These are phyloP conservation scores for Mechanitis messenoides DNA, from an alignment of 2,888 invertebrate genomes.

Conservation along the genomic window DNA sequence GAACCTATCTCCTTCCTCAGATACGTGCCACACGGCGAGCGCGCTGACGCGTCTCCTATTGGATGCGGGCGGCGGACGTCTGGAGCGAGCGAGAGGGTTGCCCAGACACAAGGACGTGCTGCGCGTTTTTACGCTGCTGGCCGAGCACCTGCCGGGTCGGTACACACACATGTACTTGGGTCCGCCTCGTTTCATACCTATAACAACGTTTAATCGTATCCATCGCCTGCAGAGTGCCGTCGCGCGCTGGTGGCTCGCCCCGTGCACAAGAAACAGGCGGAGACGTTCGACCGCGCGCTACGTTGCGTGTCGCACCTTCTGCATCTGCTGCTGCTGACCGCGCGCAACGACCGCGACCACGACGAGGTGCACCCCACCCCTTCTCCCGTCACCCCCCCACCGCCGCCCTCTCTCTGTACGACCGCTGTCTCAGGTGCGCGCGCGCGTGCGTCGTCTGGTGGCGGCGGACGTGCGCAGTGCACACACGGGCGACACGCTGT, in stretches of 20 bases:
- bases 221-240: constrained; percentile 59
- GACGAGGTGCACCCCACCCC: constrained; percentile 6
- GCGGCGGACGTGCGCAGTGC: constrained; percentile 81
- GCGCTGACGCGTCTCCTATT: constrained; percentile 90
- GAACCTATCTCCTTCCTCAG: constrained; percentile 56
- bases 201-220: not conserved
- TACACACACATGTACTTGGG: constrained; percentile 15
- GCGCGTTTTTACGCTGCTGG: constrained; percentile 81
- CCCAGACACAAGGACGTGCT: constrained; percentile 81
- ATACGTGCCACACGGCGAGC: constrained; percentile 91
- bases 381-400: not conserved
- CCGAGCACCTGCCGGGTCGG: constrained; percentile 74
- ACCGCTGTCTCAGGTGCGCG: constrained; percentile 62
- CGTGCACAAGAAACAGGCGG: constrained; percentile 85
- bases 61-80: constrained; percentile 79
- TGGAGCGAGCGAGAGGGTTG: constrained; percentile 64
- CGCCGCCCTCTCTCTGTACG: not conserved
- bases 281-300: constrained; percentile 87
- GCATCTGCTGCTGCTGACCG: constrained; percentile 80
- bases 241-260: constrained; percentile 77
- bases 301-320: constrained; percentile 88
- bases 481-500: constrained; percentile 84
- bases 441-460: constrained; percentile 78
- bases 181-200: too few relatives aligned
- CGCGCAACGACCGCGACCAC: constrained; percentile 46